Conservation (phyloP, 2,113 vertebrate genomes). For the Cyrtonyx montezumae region DNA sequence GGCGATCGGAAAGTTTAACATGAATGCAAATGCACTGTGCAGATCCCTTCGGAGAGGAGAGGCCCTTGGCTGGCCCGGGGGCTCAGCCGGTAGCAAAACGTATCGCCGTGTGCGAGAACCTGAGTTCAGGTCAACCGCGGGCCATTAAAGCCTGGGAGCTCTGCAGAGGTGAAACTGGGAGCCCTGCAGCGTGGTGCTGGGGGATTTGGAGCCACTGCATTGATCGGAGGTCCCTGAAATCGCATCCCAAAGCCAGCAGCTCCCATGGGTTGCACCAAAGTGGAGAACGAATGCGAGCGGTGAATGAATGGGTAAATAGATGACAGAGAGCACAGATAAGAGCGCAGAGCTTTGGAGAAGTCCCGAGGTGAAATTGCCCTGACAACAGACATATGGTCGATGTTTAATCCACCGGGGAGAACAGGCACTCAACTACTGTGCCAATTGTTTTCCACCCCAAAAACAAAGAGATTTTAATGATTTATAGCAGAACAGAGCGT, state of each 20-base stretch:
- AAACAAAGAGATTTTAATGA: not conserved
- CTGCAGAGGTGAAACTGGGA: not conserved
- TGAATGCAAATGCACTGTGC: not conserved
- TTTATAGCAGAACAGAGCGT: slow-evolving; percentile 26
- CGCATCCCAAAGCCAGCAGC: not conserved
- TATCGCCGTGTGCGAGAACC: not conserved
- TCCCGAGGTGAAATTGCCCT: not conserved
- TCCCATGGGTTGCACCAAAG: not conserved
- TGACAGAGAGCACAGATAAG: not conserved
- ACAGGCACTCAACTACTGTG: not conserved
- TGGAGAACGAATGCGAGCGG: not conserved
- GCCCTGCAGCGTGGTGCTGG: not conserved
- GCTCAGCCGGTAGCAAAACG: slow-evolving; percentile 67
- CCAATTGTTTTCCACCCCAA: slow-evolving; percentile 15
- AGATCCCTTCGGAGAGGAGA: not conserved
- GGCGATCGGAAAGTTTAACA: slow-evolving; percentile 17
- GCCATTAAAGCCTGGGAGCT: slow-evolving; percentile 16
- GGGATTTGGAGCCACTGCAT: not conserved
- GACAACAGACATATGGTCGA: not conserved
- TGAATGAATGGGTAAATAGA: not conserved
- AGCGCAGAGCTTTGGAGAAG: not conserved
- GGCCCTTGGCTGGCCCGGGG: slow-evolving; percentile 68
- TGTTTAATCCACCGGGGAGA: not conserved
- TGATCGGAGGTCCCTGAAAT: not conserved
- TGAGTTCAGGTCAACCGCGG: slow-evolving; percentile 9